Conservation (phyloP, 2,113 vertebrate species). For the Pipa parva region DNA sequence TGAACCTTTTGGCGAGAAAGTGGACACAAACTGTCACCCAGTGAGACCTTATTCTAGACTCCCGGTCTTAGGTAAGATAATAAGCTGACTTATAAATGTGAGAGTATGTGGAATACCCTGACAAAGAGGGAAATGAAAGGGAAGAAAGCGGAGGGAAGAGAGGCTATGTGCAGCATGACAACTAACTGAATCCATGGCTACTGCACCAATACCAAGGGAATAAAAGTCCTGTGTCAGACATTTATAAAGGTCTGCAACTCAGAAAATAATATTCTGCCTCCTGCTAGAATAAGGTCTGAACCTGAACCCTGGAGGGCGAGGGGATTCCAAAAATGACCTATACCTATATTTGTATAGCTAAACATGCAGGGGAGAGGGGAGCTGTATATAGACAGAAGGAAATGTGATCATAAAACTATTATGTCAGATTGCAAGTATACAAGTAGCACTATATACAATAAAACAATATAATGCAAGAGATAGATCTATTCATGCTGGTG, state of each 20-base stretch:
- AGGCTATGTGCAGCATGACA: background rate
- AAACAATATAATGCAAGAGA: too few species aligned
- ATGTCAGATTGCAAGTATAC: too few species aligned
- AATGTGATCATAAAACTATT: too few species aligned
- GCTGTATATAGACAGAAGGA: too few species aligned
- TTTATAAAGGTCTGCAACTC: background rate
- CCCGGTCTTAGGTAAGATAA: constrained; percentile 4
- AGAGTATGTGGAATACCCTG: background rate
- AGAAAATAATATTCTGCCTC: background rate
- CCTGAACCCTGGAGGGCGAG: background rate
- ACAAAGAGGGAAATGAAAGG: background rate
- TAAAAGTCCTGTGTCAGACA: background rate
- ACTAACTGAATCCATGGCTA: background rate
- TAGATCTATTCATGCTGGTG: too few species aligned
- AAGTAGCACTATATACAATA: too few species aligned
- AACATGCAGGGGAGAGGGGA: too few species aligned
- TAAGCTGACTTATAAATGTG: constrained; percentile 8
- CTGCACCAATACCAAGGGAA: background rate
- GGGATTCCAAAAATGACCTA: background rate
- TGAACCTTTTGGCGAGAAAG: constrained; percentile 2
- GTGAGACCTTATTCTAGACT: constrained; percentile 4
- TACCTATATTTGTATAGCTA: too few species aligned
- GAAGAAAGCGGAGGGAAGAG: background rate
- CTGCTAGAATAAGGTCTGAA: background rate
- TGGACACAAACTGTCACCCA: constrained; percentile 1